Conservation (phyloP, 2,113 vertebrate species). For the Pygoscelis antarcticus region DNA sequence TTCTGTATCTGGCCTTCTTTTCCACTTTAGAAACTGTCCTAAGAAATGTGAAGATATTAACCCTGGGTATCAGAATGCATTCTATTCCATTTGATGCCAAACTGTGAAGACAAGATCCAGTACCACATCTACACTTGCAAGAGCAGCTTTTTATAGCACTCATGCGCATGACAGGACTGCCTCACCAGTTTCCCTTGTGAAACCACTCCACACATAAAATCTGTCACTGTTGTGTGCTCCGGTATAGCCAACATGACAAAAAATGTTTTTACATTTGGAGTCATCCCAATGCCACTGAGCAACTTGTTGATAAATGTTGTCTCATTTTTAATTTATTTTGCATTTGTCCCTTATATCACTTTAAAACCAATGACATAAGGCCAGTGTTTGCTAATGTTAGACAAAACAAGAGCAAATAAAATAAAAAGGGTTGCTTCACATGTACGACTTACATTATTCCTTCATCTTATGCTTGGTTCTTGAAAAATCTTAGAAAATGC, state of each 20-base stretch:
- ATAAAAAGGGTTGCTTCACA: background rate
- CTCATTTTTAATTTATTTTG: background rate
- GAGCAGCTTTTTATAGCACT: constrained; percentile 10
- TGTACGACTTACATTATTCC: background rate
- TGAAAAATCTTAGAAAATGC: background rate
- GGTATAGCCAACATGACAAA: background rate
- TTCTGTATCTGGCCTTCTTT: background rate
- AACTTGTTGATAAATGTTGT: background rate
- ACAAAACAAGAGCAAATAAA: background rate
- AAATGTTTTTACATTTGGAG: background rate
- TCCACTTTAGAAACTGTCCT: background rate
- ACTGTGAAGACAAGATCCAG: background rate
- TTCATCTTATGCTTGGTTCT: background rate
- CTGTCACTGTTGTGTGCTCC: background rate
- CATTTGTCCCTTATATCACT: background rate
- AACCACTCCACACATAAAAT: background rate
- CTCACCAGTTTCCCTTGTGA: background rate
- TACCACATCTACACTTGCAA: background rate
- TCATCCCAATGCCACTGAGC: background rate
- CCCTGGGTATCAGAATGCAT: background rate
- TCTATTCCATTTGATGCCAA: background rate
- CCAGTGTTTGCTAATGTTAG: background rate
- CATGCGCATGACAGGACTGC: background rate
- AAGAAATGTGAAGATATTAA: background rate
- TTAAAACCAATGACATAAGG: background rate